These are phyloP conservation scores for Centruroides vittatus DNA, from an alignment of 1,140 invertebrate species.

Conservation along the genomic window DNA sequence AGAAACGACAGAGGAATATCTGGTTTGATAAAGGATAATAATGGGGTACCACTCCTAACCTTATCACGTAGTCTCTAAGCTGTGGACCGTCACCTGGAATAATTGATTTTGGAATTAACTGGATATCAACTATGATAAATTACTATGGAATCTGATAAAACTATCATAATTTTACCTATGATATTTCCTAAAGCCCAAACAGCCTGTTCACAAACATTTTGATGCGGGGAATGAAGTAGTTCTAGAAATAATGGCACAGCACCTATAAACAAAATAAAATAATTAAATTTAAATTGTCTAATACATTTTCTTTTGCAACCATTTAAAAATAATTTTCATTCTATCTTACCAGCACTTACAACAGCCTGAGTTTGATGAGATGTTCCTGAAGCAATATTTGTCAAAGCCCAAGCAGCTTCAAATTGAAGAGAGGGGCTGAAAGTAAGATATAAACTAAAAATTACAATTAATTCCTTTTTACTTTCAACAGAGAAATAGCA, in stretches of 20 bases:
- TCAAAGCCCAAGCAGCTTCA: slow-evolving; percentile 95
- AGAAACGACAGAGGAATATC: slow-evolving; percentile 44
- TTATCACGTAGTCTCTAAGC: slow-evolving; percentile 54
- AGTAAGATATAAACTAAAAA: background rate
- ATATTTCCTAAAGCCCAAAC: slow-evolving; percentile 98
- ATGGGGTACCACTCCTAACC: slow-evolving; percentile 29
- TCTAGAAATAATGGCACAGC: slow-evolving; percentile 72
- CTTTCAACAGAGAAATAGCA: background rate
- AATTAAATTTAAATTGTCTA: slow-evolving; percentile 5
- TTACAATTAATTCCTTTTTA: too few species aligned
- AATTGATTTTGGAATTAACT: too few species aligned
- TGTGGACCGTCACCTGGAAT: slow-evolving; percentile 45
- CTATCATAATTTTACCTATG: slow-evolving; percentile 46
- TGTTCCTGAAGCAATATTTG: slow-evolving; percentile 94
- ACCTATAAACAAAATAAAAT: slow-evolving; percentile 34
- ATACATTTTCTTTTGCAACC: slow-evolving; percentile 8
- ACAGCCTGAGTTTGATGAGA: slow-evolving; percentile 78
- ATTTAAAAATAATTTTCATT: background rate
- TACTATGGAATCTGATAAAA: too few species aligned
- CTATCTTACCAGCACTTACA: slow-evolving; percentile 38
- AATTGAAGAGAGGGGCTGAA: slow-evolving; percentile 76
- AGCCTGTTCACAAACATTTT: slow-evolving; percentile 83
- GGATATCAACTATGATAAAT: too few species aligned
- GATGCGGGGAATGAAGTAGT: slow-evolving; percentile 54
- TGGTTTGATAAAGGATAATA: slow-evolving; percentile 29